Base-by-base conservation (phyloP, 2,888 invertebrate species). In the Drosophila anomalata region DNA sequence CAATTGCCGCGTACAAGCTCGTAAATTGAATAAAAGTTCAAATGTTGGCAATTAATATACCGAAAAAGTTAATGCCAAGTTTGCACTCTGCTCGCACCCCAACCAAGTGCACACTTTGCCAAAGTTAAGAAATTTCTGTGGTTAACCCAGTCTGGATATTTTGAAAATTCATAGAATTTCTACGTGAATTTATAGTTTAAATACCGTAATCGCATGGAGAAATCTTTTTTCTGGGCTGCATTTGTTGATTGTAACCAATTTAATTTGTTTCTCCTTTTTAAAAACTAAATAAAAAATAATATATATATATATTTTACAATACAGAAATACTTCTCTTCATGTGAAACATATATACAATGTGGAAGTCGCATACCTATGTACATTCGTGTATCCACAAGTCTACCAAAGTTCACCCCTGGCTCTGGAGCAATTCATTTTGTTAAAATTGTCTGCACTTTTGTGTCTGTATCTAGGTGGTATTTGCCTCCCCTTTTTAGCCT, bases 11-110 rank as follows among this genome's bases (percentile, higher is more conserved):
- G 62, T 56, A 58, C 70, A 75, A 65, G 82, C 87, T 89, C 90
- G 89, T 90, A 90, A 90, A 90, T 90, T 90, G 89, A 89, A 90
- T 89, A 88, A 89, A 90, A 90, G 90, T 90, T 90, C 90, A 90
- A 90, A 89, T 89, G 89, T 85, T 85, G 80, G 89, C 90, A 90
- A 90, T 90, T 90, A 90, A 90, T 90, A 90, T 82, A 89, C 87
- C 88, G 78, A 84, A 89, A 89, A 87, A 85, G 88, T 89, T 89
- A 88, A 90, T 87, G 67, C 74, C 72, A 60, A 50, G 57, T 33
- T 47, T 61, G 39, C 62, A 41, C 62, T 42, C 17, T 24, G 41
- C 9, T 52, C 24, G 42, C 48, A 31, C 56, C 53, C 42, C 48
- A 76, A 79, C 65, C 58, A 71, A 69, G 59, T 79, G 73, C 75